Conservation (phyloP, 2,113 vertebrate species). For the Brienomyrus brachyistius region DNA sequence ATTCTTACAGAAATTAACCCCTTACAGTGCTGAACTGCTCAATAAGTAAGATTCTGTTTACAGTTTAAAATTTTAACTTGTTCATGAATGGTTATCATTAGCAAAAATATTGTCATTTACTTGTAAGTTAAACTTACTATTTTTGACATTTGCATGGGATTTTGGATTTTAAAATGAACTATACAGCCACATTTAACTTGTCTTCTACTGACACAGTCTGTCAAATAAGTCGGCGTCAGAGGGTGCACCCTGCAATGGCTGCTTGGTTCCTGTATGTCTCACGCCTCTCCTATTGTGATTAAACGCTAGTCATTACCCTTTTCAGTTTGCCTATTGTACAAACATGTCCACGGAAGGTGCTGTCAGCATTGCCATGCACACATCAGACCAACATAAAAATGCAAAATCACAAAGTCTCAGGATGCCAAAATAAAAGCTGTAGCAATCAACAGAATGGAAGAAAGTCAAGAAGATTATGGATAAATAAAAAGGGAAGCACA, state of each 20-base stretch:
- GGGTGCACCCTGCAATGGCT: background rate
- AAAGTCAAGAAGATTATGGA: background rate
- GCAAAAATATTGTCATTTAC: background rate
- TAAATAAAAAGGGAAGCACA: background rate
- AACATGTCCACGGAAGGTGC: background rate
- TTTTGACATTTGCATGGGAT: background rate
- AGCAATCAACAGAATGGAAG: background rate
- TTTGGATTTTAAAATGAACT: background rate
- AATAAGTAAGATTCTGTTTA: background rate
- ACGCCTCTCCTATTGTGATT: background rate
- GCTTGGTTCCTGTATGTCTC: background rate
- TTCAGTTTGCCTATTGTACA: background rate
- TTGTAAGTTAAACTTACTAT: background rate
- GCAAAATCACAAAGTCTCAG: too few species aligned
- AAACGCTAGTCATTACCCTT: background rate
- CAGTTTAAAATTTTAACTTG: too few species aligned
- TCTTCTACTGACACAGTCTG: background rate
- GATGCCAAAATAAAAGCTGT: background rate
- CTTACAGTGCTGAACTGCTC: background rate
- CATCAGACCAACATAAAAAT: background rate
- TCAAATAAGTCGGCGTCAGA: background rate
- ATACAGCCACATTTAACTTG: background rate
- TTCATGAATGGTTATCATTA: background rate
- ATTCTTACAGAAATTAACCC: background rate
- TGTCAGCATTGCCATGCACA: background rate